Percentiles rank a stretch among this genome's conserved stretches.
phyloP scores from a whole-genome alignment of 2,888 invertebrate species.

The Hyppa rectilinea region DNA sequence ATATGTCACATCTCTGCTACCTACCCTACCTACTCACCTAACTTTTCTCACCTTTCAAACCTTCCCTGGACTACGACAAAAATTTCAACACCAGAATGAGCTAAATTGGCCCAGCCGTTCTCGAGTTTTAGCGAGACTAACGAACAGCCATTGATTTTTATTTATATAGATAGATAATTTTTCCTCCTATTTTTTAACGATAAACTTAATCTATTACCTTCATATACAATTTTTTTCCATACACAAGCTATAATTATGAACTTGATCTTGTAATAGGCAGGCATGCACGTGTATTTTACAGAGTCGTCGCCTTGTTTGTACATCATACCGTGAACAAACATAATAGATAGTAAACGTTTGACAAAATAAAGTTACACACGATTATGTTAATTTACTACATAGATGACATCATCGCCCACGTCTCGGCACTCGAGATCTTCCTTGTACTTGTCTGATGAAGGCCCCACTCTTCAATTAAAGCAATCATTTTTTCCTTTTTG shows the following conservation, averaged over 20 bases:
- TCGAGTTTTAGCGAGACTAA: too few species aligned
- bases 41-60: too few species aligned
- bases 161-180: too few species aligned
- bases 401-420: conserved; percentile 81
- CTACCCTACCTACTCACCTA: too few species aligned
- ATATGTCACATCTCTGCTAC: too few species aligned
- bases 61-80: too few species aligned
- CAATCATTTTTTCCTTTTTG: conserved; percentile 34
- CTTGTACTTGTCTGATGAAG: conserved; percentile 24
- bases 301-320: conserved; percentile 29
- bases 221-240: not conserved
- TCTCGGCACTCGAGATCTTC: conserved; percentile 12
- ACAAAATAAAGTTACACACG: conserved; percentile 68
- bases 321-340: conserved; percentile 40
- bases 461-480: conserved; percentile 34
- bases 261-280: conserved; percentile 45
- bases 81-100: too few species aligned
- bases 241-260: conserved; percentile 8
- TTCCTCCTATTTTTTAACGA: not conserved
- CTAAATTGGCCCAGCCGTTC: too few species aligned
- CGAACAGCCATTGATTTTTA: too few species aligned
- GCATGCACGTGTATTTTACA: conserved; percentile 39
- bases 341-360: conserved; percentile 51
- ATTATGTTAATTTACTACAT: conserved; percentile 83
- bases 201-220: not conserved